Evolutionary conservation across 1,140 invertebrate genomes (phyloP).

Genomic region (Tetramorium simillimum): DNA sequence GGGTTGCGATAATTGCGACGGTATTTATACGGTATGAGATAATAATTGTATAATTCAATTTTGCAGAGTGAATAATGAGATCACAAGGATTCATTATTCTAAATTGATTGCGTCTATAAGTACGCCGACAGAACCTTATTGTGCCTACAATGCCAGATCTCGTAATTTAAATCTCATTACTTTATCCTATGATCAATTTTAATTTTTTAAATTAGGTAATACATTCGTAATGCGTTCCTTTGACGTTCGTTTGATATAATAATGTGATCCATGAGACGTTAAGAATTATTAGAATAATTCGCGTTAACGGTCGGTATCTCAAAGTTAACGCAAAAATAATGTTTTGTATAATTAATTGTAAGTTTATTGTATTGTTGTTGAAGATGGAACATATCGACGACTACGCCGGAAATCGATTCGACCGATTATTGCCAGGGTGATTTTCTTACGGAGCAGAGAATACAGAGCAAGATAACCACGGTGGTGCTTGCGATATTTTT

Average conservation of each 20-base stretch:
- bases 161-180: background rate
- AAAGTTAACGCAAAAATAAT: background rate
- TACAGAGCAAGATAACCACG: conserved; percentile 91
- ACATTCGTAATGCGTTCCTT: background rate
- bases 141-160: background rate
- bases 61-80: background rate
- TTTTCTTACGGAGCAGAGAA: conserved; percentile 87
- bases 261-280: background rate
- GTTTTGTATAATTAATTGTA: background rate
- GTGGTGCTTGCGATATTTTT: conserved; percentile 95
- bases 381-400: conserved; percentile 76
- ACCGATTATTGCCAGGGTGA: conserved; percentile 86
- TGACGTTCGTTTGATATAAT: background rate
- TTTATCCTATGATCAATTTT: background rate
- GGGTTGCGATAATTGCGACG: background rate
- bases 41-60: background rate
- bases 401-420: conserved; percentile 70
- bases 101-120: background rate
- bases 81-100: background rate
- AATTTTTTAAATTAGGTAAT: background rate
- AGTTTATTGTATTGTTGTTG: conserved; percentile 18
- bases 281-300: background rate
- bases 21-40: background rate
- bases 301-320: background rate
- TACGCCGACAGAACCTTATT: background rate